Evolutionary conservation across 2,113 vertebrate genomes (phyloP), one percentile per base, ranked within the genome.

Genomic region (Gobius niger): DNA sequence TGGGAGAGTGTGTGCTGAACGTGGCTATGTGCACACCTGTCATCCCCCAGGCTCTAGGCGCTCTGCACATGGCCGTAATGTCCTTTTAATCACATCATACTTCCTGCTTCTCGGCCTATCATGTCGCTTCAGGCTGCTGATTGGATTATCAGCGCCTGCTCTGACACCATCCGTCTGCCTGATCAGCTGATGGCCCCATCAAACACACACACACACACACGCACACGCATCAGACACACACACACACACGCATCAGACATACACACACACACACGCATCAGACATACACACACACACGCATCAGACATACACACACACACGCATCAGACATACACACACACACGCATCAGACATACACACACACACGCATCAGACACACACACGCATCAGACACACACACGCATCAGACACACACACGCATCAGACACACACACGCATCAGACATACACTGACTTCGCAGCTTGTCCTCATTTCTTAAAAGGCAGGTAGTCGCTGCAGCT

Each of bases 21-120:
- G 34, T 65, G 72, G 46, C 50, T 73, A 67, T 72, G 70, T 44
- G 63, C 50, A 54, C 85, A 84, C 85, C 85, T 89, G 84, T 88
- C 85, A 88, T 68, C 86, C 90, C 85, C 34, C 72, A 78, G 87
- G 90, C 86, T 68, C 44, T 76, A 74, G 93, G 92, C 90, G 90
- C 94, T 90, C 94, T 94, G 91, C 93, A 93, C 95, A 94, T 93
- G 93, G 94, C 94, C 93, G 90, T 98, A 96, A 96, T 96, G 95
- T 95, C 93, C 93, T 92, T 85, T 94, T 94, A 96, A 98, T 98
- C 96, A 94, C 93, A 97, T 98, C 89, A 90, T 95, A 94, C 95
- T 96, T 95, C 94, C 94, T 91, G 94, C 95, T 95, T 95, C 94
- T 87, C 90, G 90, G 95, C 96, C 95, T 95, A 95, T 96, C 95